Evolutionary conservation across 1,140 invertebrate genomes (phyloP).

Genomic region (Chelonus insularis): DNA sequence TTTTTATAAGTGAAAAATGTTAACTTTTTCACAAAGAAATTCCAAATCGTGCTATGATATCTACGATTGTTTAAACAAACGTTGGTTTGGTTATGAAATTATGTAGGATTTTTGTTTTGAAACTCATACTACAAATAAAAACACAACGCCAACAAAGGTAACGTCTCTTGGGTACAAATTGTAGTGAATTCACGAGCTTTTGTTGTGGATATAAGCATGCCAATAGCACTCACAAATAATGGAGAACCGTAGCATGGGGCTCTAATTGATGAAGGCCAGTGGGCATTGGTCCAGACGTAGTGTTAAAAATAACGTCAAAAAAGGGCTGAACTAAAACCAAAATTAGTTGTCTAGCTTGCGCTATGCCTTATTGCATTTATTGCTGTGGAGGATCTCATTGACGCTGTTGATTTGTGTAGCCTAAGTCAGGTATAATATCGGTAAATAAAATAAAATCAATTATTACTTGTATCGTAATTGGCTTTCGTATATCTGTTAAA

Average conservation of each 20-base stretch:
- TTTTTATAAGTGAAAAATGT: too few relatives aligned
- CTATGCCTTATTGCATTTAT: constrained; percentile 84
- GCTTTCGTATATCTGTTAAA: too few relatives aligned
- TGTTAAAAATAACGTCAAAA: too few relatives aligned
- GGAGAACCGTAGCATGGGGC: constrained; percentile 88
- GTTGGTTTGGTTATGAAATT: background rate
- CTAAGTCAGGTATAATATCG: constrained; percentile 63
- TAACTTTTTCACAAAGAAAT: too few relatives aligned
- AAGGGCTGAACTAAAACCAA: constrained; percentile 66
- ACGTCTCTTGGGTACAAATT: constrained; percentile 70
- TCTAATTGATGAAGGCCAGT: constrained; percentile 85
- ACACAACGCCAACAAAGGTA: constrained; percentile 72
- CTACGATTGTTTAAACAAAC: background rate
- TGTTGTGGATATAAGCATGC: constrained; percentile 83
- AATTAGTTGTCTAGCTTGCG: constrained; percentile 67
- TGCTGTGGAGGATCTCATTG: constrained; percentile 82
- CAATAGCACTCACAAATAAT: constrained; percentile 81
- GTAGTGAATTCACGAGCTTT: constrained; percentile 83
- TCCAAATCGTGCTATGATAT: too few relatives aligned
- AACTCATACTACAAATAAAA: constrained; percentile 44
- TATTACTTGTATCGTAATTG: too few relatives aligned
- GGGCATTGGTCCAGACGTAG: constrained; percentile 69
- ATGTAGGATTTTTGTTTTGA: constrained; percentile 47
- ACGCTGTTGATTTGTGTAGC: constrained; percentile 78
- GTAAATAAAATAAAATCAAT: constrained; percentile 19